phyloP scores from a whole-genome alignment of 2,113 vertebrate species.

The Zosterops borbonicus region DNA sequence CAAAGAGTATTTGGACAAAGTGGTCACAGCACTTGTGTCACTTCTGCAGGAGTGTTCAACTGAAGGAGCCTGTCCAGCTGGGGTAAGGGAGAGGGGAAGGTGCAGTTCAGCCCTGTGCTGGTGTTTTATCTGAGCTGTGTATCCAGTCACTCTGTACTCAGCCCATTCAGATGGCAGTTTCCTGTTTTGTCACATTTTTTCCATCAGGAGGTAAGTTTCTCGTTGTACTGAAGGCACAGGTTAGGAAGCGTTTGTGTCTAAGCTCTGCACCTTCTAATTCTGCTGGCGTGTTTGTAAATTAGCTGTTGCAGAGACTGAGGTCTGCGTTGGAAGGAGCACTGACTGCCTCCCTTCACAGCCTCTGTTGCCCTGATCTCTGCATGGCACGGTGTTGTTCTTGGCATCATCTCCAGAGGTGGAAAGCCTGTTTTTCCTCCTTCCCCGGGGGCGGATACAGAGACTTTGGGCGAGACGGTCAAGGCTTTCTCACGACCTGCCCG shows the following conservation, averaged over 20 bases:
- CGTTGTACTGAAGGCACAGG: background rate
- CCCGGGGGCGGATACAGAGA: background rate
- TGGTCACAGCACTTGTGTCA: background rate
- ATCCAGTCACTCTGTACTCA: background rate
- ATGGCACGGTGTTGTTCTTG: background rate
- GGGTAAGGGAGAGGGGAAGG: background rate
- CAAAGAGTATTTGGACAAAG: background rate
- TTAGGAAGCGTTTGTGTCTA: background rate
- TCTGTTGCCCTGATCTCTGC: background rate
- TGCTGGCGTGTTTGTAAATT: background rate
- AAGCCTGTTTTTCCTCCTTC: conserved; percentile 28
- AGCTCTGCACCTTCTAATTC: background rate
- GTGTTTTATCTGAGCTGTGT: background rate
- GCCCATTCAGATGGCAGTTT: background rate
- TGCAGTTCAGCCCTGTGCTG: background rate
- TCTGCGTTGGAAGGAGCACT: background rate
- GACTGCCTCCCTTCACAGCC: background rate
- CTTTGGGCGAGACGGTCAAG: background rate
- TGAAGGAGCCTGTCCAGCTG: background rate
- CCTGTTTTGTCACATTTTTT: background rate
- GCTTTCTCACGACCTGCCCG: conserved; percentile 38
- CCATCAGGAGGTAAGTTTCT: background rate
- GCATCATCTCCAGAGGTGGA: background rate
- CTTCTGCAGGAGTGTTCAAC: background rate
- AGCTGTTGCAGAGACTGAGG: background rate